Percentiles rank a stretch among this genome's conserved stretches.
phyloP scores from a whole-genome alignment of 2,113 vertebrate genomes.

The Cyanoramphus novaezelandiae region DNA sequence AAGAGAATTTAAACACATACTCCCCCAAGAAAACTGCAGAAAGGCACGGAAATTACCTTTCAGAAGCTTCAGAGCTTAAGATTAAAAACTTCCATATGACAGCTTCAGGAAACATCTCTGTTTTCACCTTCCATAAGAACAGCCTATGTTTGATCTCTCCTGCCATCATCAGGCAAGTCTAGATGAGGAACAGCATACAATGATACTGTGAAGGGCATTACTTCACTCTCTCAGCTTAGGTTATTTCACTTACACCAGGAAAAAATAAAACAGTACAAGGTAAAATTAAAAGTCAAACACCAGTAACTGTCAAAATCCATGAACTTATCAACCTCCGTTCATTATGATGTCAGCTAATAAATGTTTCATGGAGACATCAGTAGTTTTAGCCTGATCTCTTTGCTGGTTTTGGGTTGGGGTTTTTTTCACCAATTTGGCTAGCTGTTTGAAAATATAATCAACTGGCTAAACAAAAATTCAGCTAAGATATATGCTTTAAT shows the following conservation, averaged over 20 bases:
- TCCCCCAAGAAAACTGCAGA: not conserved
- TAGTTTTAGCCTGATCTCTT: not conserved
- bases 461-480: conserved; percentile 25
- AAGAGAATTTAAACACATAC: not conserved
- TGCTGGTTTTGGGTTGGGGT: not conserved
- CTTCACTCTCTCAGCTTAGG: not conserved
- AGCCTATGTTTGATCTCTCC: not conserved
- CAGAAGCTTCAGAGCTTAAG: not conserved
- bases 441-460: conserved; percentile 21
- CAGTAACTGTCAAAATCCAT: not conserved
- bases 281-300: not conserved
- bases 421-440: not conserved
- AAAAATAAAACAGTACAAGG: not conserved
- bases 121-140: not conserved
- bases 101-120: not conserved
- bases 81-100: not conserved
- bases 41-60: not conserved
- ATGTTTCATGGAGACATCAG: not conserved
- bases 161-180: not conserved
- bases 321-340: not conserved
- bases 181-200: not conserved
- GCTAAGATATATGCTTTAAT: conserved; percentile 45
- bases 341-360: not conserved
- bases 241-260: not conserved
- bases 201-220: not conserved